Base-by-base conservation (phyloP, 2,113 vertebrate species). In the Strigops habroptila region DNA sequence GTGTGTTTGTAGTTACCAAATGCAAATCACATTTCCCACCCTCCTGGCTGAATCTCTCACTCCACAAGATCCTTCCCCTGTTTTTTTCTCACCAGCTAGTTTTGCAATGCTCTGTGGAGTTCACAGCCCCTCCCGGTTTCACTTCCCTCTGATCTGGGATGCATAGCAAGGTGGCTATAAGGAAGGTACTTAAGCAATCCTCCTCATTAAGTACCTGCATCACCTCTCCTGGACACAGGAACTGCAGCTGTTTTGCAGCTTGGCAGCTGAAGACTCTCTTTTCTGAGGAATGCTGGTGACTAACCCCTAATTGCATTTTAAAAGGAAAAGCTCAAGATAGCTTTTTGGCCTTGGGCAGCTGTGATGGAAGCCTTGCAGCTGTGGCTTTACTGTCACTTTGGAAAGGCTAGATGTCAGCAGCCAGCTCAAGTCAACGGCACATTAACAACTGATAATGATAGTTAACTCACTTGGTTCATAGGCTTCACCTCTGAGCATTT, bases 21-120 rank as follows among this genome's bases (percentile, higher is more conserved):
- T 95, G 95, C 91, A 96, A 95, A 94, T 95, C 81, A 13, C 96
- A 85, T 85, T 97, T 95, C 91, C 81, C 94, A 95, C 91, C 89
- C 94, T 96, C 81, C 94, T 69, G 91, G 81, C 77, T 64, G 83
- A 46, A 79, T 69, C 90, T 87, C 77, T 63, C 89, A 39, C 93
- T 82, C 89, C 39, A 3, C 69, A 75, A 51, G 31, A 60, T 64
- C 48, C 27, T 92, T 64, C 62, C 46, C 86, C 10, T 59, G 5
- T 1, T 65, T 18, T 1, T 35, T 52, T 41, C 83, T 91, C 94
- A 60, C 80, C 77, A 55, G 33, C 73, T 73, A 27, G 1, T 94
- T 91, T 93, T 71, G 88, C 91, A 86, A 65, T 4, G 51, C 83
- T 64, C 64, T 6, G 62, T 1, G 1, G 82, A 82, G 85, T 25